Conservation (phyloP, 2,888 invertebrate species). For the Lamproptera curius region DNA sequence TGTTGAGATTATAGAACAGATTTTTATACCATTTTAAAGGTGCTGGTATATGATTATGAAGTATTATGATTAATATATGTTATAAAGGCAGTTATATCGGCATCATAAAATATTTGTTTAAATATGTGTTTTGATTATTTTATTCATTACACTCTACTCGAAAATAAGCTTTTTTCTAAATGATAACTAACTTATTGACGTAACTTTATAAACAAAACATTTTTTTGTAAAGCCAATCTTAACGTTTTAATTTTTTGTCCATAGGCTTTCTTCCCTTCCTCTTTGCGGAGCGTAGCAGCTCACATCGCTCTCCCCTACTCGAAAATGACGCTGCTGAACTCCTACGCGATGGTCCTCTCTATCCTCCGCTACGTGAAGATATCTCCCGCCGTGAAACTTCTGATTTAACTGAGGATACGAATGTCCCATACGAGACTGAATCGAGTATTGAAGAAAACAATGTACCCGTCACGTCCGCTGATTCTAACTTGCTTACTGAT, state of each 20-base stretch:
- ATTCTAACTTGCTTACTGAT: constrained; percentile 19
- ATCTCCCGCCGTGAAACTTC: constrained; percentile 20
- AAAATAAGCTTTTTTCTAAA: no score
- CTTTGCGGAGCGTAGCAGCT: constrained; percentile 46
- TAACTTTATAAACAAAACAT: no score
- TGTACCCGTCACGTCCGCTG: constrained; percentile 38
- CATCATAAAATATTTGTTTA: no score
- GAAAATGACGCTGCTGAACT: constrained; percentile 54
- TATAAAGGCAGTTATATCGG: no score
- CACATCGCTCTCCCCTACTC: constrained; percentile 41
- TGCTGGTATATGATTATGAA: no score
- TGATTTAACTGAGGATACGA: constrained; percentile 14
- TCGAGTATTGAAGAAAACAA: constrained; percentile 43
- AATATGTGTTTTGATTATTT: no score
- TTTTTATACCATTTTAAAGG: no score
- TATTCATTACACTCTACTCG: no score
- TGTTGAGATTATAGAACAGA: no score
- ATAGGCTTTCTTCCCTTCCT: constrained; percentile 44
- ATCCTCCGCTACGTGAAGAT: constrained; percentile 43
- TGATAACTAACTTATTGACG: no score
- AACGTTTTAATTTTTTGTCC: constrained; percentile 28
- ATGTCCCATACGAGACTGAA: constrained; percentile 36
- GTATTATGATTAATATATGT: no score
- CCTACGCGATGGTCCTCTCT: constrained; percentile 54
- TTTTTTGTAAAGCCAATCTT: no score